Conservation (phyloP, 2,113 vertebrate genomes). For the Bungarus multicinctus region DNA sequence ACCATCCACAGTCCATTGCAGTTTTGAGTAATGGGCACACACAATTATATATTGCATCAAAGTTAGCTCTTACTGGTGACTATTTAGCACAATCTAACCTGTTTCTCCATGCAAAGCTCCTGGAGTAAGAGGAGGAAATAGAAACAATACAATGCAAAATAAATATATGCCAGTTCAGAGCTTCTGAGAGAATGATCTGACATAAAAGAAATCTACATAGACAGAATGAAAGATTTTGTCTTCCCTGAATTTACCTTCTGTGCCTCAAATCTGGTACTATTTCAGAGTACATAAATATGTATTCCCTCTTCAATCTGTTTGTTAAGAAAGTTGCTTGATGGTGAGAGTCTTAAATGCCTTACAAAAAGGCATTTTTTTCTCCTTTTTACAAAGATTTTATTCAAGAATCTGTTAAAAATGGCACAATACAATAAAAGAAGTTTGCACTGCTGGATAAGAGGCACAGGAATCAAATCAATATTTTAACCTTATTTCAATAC, state of each 20-base stretch:
- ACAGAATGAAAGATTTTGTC: neutral
- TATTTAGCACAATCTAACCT: neutral
- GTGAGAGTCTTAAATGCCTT: neutral
- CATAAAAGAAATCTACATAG: slow-evolving; percentile 6
- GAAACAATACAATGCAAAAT: neutral
- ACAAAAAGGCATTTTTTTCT: neutral
- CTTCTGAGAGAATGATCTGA: neutral
- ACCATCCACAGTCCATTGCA: neutral
- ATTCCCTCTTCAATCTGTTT: slow-evolving; percentile 22
- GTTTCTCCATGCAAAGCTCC: neutral
- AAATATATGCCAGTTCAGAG: neutral
- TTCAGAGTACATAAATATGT: neutral
- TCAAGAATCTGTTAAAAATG: rapidly evolving
- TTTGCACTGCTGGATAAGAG: slow-evolving; percentile 9
- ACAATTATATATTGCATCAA: neutral
- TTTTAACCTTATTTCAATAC: neutral
- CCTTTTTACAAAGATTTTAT: neutral
- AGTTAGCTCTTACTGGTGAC: neutral
- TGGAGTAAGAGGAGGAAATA: neutral
- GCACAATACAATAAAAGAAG: neutral
- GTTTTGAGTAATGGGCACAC: neutral
- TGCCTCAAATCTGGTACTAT: neutral
- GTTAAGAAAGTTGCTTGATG: slow-evolving; percentile 4
- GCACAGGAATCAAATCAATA: slow-evolving; percentile 4
- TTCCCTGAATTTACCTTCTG: slow-evolving; percentile 6